These are phyloP conservation scores for Drosophila sechellia DNA, from an alignment of 1,140 invertebrate genomes.

Conservation along the genomic window DNA sequence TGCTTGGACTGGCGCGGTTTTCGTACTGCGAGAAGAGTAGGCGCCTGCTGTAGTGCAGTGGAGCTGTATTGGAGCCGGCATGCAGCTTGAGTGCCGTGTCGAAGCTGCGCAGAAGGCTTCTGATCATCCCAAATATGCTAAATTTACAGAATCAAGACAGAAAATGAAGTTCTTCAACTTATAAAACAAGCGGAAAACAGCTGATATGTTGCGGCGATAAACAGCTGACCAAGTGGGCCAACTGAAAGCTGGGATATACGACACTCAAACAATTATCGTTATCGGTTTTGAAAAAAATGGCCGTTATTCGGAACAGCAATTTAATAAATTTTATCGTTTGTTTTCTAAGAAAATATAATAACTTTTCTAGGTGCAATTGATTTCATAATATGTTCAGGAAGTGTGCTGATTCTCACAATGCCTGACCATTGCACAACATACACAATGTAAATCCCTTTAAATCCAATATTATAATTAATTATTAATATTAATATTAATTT, in stretches of 20 bases:
- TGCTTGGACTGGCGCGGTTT: slow-evolving; percentile 10
- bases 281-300: neutral
- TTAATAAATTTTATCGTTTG: neutral
- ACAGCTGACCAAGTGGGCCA: neutral
- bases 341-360: too few relatives aligned
- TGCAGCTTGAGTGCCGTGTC: slow-evolving; percentile 35
- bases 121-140: slow-evolving; percentile 40
- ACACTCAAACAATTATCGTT: neutral
- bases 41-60: slow-evolving; percentile 3
- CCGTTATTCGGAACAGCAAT: neutral
- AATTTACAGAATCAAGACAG: neutral
- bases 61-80: neutral
- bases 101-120: slow-evolving; percentile 52
- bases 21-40: slow-evolving; percentile 58
- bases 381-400: too few relatives aligned
- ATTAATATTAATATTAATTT: too few relatives aligned
- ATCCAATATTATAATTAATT: too few relatives aligned
- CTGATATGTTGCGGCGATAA: neutral
- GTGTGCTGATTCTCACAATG: too few relatives aligned
- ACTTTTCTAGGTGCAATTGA: too few relatives aligned
- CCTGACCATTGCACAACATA: too few relatives aligned
- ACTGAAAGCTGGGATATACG: neutral
- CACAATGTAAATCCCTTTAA: too few relatives aligned
- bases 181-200: slow-evolving; percentile 45
- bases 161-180: neutral